phyloP scores from a whole-genome alignment of 2,888 invertebrate species.

The Rhingia campestris region DNA sequence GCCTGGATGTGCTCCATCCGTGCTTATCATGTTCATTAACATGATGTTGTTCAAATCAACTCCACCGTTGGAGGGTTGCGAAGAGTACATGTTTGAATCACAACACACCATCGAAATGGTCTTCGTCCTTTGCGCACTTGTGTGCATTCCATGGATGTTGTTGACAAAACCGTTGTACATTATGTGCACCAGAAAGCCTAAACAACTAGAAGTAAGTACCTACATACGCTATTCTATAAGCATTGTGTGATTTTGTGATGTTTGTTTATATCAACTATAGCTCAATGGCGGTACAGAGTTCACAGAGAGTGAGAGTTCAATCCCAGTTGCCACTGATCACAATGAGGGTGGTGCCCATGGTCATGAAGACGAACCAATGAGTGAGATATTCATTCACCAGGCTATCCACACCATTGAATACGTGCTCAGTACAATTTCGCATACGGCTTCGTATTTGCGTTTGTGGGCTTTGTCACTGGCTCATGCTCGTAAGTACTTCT shows the following conservation, averaged over 20 bases:
- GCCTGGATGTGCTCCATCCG: constrained; percentile 88
- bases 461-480: constrained; percentile 98
- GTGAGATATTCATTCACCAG: constrained; percentile 96
- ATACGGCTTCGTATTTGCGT: constrained; percentile 97
- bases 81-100: constrained; percentile 87
- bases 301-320: constrained; percentile 81
- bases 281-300: constrained; percentile 87
- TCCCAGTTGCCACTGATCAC: constrained; percentile 77
- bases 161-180: constrained; percentile 94
- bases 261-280: constrained; percentile 76
- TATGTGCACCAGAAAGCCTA: constrained; percentile 77
- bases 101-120: constrained; percentile 89
- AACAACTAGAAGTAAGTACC: constrained; percentile 42
- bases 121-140: constrained; percentile 90
- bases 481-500: constrained; percentile 90
- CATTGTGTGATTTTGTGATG: not conserved
- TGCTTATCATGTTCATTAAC: constrained; percentile 90
- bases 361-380: constrained; percentile 87
- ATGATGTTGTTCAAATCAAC: constrained; percentile 89
- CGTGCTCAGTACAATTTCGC: constrained; percentile 96
- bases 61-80: constrained; percentile 82
- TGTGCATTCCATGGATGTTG: constrained; percentile 97
- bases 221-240: not conserved
- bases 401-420: constrained; percentile 98
- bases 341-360: constrained; percentile 82